These are phyloP conservation scores for Coregonus sp. DNA, from an alignment of 2,797 vertebrate species.

Conservation along the genomic window DNA sequence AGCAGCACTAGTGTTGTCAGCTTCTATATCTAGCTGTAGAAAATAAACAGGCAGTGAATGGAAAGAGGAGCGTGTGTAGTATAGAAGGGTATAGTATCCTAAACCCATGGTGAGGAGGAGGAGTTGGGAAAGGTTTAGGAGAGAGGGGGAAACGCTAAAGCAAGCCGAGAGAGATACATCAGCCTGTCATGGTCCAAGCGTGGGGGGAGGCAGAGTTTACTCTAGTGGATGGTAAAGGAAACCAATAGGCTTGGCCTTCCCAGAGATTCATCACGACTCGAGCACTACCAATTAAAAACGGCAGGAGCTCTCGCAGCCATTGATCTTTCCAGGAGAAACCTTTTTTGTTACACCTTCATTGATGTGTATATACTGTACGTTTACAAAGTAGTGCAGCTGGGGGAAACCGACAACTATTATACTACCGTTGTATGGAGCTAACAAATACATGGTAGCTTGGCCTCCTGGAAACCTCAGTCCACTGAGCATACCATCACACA, in stretches of 20 bases:
- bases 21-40: not conserved
- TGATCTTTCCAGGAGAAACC: not conserved
- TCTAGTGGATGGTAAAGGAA: not conserved
- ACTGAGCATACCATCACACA: not conserved
- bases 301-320: not conserved
- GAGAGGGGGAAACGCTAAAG: not conserved
- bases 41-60: not conserved
- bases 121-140: not conserved
- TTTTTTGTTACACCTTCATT: not conserved
- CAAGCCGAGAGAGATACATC: not conserved
- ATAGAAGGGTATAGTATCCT: not conserved
- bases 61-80: not conserved
- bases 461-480: too few relatives aligned
- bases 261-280: not conserved
- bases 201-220: not conserved
- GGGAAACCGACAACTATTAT: not conserved
- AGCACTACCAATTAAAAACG: not conserved
- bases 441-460: not conserved
- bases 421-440: not conserved
- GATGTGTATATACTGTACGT: not conserved
- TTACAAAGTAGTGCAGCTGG: not conserved
- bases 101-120: not conserved
- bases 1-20: not conserved
- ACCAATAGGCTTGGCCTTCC: not conserved
- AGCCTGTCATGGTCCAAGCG: not conserved